Conservation (phyloP, 2,888 invertebrate species). For the Opisthograptis luteolata region DNA sequence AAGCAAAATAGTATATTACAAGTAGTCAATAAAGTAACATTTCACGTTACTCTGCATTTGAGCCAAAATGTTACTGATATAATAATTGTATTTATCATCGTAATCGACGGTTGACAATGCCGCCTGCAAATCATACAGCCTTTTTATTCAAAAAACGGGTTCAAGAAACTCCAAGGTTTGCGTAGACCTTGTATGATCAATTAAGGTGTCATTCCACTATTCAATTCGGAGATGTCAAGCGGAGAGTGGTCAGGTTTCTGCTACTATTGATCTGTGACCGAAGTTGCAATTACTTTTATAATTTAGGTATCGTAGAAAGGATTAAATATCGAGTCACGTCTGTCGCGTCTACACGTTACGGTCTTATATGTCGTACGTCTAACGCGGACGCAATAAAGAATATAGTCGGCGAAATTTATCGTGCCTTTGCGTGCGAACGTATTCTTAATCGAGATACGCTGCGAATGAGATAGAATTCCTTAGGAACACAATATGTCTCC, state of each 20-base stretch:
- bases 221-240: not conserved
- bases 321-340: slow-evolving; percentile 35
- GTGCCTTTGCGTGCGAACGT: slow-evolving; percentile 11
- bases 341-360: slow-evolving; percentile 21
- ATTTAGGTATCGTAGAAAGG: slow-evolving; percentile 20
- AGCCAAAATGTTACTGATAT: too few species aligned
- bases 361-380: slow-evolving; percentile 23
- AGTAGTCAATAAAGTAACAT: slow-evolving; percentile 4
- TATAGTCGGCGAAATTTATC: slow-evolving; percentile 9
- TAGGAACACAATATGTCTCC: not conserved
- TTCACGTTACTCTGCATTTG: too few species aligned
- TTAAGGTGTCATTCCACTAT: not conserved
- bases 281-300: slow-evolving; percentile 27
- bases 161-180: too few species aligned
- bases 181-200: not conserved
- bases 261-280: slow-evolving; percentile 17
- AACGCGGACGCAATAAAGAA: slow-evolving; percentile 15
- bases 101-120: too few species aligned
- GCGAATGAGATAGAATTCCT: slow-evolving; percentile 2
- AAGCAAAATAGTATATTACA: slow-evolving; percentile 38
- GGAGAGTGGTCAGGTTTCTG: slow-evolving; percentile 1
- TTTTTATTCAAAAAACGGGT: too few species aligned
- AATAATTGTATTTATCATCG: too few species aligned
- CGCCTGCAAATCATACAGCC: too few species aligned
- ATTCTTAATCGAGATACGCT: slow-evolving; percentile 6